phyloP scores from a whole-genome alignment of 2,113 vertebrate genomes.

The Lycaon pictus region DNA sequence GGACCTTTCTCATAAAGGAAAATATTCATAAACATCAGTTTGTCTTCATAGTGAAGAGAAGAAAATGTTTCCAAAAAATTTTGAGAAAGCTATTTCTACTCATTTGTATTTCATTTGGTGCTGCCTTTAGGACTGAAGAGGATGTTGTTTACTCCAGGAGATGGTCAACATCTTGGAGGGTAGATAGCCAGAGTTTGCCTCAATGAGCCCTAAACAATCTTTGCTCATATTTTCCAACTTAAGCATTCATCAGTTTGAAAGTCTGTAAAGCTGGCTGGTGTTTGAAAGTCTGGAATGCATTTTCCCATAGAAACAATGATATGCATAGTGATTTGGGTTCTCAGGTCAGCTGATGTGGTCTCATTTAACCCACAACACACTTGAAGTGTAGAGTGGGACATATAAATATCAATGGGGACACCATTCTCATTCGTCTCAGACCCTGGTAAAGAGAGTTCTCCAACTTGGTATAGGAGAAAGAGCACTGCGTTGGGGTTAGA shows the following conservation, averaged over 20 bases:
- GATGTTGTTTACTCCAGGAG: not conserved
- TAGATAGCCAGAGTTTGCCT: not conserved
- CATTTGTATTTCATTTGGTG: not conserved
- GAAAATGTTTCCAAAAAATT: not conserved
- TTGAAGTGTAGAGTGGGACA: not conserved
- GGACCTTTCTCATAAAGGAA: not conserved
- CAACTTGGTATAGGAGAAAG: not conserved
- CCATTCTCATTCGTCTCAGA: not conserved
- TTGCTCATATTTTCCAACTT: not conserved
- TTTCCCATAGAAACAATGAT: slow-evolving; percentile 50
- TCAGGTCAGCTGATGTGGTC: not conserved
- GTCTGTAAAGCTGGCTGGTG: not conserved
- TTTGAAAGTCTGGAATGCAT: not conserved
- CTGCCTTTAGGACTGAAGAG: not conserved
- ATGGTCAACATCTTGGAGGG: not conserved
- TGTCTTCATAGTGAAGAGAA: not conserved
- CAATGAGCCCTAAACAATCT: not conserved
- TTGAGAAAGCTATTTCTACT: slow-evolving; percentile 6
- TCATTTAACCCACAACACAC: slow-evolving; percentile 24
- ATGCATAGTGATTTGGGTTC: not conserved
- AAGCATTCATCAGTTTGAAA: slow-evolving; percentile 6
- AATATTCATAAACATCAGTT: not conserved
- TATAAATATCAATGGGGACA: not conserved
- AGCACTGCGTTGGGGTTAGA: not conserved
- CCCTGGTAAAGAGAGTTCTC: not conserved